Base-by-base conservation (phyloP, 2,888 invertebrate species). In the Drosophila basisetae region DNA sequence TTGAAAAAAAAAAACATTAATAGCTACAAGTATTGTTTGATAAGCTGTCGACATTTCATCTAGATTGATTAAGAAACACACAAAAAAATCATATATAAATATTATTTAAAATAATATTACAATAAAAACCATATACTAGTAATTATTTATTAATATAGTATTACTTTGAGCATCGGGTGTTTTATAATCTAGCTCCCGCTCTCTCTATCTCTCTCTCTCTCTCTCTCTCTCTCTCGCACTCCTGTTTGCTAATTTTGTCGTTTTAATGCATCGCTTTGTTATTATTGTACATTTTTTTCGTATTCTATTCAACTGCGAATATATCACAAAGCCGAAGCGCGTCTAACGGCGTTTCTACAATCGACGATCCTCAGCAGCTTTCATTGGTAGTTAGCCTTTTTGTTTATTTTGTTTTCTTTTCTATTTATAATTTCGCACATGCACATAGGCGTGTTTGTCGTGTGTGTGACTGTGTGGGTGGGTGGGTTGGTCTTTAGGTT, bases 391-490 rank as follows among this genome's bases (percentile, higher is more conserved):
- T 11, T 22, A 9, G 25, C 25, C 4, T 25, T 37, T 16, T 47
- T 25, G 13, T 47, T 47, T 55, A 53, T 22, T 56, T 58, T 30
- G 52, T 37, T 62, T 37, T 64, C 18, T 49, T 67, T 65, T 60
- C 53, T 60, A 74, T 67, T 63, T 60, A 61, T 22, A 49, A 76
- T 68, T 76, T 49, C 33, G 43, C 50, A 65, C 22, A 71, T 83
- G 86, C 80, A 89, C 52, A 60, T 81, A 82, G 84, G 88, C 72
- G 74, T 89, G 73, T 72, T 47, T 69, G 56, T 59, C 66, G 59
- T 65, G 61, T 65, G 65, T 79, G 69, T 65, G 53, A 76, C 68
- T 75, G 71, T 64, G 18, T 39, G 56, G 4, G 47, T 47, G 25
- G 35, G 49, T 76, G 50, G 73, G 82, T 70, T 53, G 76, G 76